Evolutionary conservation across 1,140 invertebrate genomes (phyloP).

Genomic region (Protaetia brevitarsis): DNA sequence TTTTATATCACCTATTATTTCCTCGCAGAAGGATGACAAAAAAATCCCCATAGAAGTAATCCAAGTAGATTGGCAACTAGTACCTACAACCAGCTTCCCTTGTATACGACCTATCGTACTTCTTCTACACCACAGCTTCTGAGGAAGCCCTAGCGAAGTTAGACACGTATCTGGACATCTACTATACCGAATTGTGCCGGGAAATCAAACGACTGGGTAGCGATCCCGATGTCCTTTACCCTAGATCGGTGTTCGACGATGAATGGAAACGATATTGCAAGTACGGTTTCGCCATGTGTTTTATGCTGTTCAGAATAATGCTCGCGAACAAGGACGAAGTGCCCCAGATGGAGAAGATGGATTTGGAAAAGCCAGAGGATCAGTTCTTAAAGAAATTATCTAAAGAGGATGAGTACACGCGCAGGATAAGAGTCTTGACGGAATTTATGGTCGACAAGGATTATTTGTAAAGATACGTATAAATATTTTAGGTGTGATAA

Average conservation of each 20-base stretch:
- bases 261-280: constrained; percentile 43
- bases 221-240: constrained; percentile 49
- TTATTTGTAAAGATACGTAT: no score
- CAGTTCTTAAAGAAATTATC: not conserved
- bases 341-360: not conserved
- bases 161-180: constrained; percentile 51
- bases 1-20: not conserved
- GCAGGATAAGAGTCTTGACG: not conserved
- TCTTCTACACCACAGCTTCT: constrained; percentile 54
- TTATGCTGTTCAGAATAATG: not conserved
- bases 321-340: not conserved
- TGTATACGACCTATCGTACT: constrained; percentile 55
- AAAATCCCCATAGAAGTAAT: constrained; percentile 38
- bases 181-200: constrained; percentile 51
- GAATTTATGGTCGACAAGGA: no score
- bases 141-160: constrained; percentile 51
- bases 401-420: not conserved
- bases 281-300: not conserved
- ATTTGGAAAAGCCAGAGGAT: not conserved
- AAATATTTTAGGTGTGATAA: no score
- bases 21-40: not conserved
- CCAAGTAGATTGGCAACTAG: constrained; percentile 57
- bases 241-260: constrained; percentile 46
- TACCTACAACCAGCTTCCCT: constrained; percentile 55
- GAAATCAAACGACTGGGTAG: constrained; percentile 43